These are phyloP conservation scores for Spinibarbus caldwelli DNA, from an alignment of 2,797 vertebrate species.

Conservation along the genomic window DNA sequence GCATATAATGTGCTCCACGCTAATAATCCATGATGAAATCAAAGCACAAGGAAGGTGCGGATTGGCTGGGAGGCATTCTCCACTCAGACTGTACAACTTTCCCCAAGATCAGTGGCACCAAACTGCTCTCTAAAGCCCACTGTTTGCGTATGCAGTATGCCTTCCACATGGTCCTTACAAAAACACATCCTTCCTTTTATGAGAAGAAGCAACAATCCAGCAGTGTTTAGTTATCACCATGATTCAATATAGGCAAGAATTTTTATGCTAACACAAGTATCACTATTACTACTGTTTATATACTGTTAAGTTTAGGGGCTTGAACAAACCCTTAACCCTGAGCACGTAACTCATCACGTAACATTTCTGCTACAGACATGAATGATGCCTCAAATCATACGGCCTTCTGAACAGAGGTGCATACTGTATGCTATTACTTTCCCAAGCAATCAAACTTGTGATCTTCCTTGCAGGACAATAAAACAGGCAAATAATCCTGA, in stretches of 20 bases:
- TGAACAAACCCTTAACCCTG: not conserved
- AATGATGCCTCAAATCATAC: not conserved
- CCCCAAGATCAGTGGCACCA: conserved; percentile 33
- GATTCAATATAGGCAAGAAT: conserved; percentile 11
- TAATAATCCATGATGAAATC: conserved; percentile 48
- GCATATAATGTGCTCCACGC: conserved; percentile 40
- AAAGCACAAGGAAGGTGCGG: conserved; percentile 27
- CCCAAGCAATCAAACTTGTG: not conserved
- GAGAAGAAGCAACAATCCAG: conserved; percentile 44
- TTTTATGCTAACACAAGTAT: not conserved
- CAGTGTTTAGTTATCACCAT: conserved; percentile 38
- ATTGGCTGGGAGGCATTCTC: conserved; percentile 41
- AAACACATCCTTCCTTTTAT: conserved; percentile 59
- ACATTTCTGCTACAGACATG: not conserved
- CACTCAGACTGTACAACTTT: conserved; percentile 26
- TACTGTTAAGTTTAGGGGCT: not conserved
- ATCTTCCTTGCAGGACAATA: not conserved
- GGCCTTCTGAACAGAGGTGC: not conserved
- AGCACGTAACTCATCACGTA: not conserved
- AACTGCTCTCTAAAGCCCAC: conserved; percentile 27
- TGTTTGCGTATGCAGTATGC: conserved; percentile 36
- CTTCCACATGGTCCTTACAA: conserved; percentile 42
- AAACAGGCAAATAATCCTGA: not conserved
- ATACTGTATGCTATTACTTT: not conserved
- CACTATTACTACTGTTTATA: not conserved